Percentiles rank a stretch among this genome's conserved stretches.
These are phyloP conservation scores for Nettapus auritus DNA, from an alignment of 2,113 vertebrate species.

Conservation along the genomic window DNA sequence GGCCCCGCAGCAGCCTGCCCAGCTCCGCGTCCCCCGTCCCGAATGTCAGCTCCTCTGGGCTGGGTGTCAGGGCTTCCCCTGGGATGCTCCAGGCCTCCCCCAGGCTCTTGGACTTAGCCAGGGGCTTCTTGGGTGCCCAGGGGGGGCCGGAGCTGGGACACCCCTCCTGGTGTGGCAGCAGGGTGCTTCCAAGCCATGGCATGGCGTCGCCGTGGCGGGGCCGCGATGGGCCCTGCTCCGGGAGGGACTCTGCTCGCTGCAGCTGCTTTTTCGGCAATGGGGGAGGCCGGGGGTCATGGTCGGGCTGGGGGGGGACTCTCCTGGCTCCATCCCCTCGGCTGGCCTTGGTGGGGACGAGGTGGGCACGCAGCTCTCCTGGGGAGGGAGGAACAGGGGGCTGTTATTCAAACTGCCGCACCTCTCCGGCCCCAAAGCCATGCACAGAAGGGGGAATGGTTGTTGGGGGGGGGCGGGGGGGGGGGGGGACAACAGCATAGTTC, in stretches of 20 bases:
- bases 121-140: not conserved
- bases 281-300: conserved; percentile 51
- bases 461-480: too few relatives aligned
- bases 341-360: conserved; percentile 61
- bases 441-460: not conserved
- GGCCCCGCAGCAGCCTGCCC: conserved; percentile 32
- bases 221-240: not conserved
- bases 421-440: not conserved
- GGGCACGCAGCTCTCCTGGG: conserved; percentile 52
- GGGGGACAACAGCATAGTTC: too few relatives aligned
- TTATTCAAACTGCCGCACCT: rapidly evolving
- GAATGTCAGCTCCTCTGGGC: conserved; percentile 60
- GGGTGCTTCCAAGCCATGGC: not conserved
- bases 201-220: rapidly evolving
- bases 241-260: conserved; percentile 73
- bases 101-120: conserved; percentile 45
- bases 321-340: not conserved
- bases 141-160: not conserved
- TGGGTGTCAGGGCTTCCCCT: rapidly evolving
- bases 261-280: conserved; percentile 83
- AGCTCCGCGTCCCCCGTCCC: conserved; percentile 59
- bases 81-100: not conserved
- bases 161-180: rapidly evolving
- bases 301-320: not conserved
- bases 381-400: not conserved